Evolutionary conservation across 2,113 vertebrate species (phyloP).

Genomic region (Passer montanus): DNA sequence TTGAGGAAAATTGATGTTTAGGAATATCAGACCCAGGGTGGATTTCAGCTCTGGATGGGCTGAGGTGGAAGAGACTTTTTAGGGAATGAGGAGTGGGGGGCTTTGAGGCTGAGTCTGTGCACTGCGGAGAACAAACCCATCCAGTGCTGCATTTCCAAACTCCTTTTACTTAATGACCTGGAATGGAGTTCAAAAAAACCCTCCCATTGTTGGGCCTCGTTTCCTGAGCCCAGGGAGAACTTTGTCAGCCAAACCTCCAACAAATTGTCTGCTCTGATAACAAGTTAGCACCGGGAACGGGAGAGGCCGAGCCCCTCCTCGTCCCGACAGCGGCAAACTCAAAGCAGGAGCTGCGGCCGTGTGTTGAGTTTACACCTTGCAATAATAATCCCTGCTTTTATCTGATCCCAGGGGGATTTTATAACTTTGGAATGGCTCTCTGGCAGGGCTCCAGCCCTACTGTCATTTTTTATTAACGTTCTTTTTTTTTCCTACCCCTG

Average conservation of each 20-base stretch:
- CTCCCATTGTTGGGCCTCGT: neutral
- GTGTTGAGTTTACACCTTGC: conserved; percentile 71
- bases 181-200: neutral
- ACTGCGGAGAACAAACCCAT: neutral
- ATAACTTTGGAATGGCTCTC: conserved; percentile 64
- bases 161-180: neutral
- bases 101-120: neutral
- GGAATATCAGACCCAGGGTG: fast-evolving
- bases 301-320: conserved; percentile 14
- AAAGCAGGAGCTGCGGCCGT: conserved; percentile 68
- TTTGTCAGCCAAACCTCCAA: neutral
- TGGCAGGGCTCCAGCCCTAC: conserved; percentile 54
- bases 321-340: conserved; percentile 51
- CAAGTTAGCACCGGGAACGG: neutral
- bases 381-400: conserved; percentile 66
- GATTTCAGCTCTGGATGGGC: neutral
- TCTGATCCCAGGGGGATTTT: conserved; percentile 71
- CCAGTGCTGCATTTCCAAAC: fast-evolving
- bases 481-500: neutral
- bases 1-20: neutral
- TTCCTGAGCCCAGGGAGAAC: neutral
- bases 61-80: neutral
- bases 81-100: neutral
- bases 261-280: conserved; percentile 49
- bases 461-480: conserved; percentile 72